These are phyloP conservation scores for Papilio glaucus DNA, from an alignment of 1,140 invertebrate species.

Conservation along the genomic window DNA sequence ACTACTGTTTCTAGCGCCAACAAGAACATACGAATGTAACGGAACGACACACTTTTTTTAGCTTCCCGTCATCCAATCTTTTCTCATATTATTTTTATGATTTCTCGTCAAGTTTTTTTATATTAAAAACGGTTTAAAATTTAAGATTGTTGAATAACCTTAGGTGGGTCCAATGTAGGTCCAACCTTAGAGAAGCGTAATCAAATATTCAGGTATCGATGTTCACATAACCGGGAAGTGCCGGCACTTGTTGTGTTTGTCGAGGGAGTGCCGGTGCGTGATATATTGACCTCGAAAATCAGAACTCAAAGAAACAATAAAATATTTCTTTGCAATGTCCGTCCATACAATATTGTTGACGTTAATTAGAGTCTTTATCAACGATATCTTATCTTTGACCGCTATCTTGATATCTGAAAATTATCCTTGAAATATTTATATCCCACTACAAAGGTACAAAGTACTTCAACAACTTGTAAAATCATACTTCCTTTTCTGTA, in stretches of 20 bases:
- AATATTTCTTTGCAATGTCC: background rate
- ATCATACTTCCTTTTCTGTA: background rate
- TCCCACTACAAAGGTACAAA: background rate
- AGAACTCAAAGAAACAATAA: slow-evolving; percentile 14
- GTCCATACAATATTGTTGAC: background rate
- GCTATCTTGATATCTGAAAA: background rate
- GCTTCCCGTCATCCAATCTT: slow-evolving; percentile 22
- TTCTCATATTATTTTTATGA: background rate
- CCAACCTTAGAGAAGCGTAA: slow-evolving; percentile 10
- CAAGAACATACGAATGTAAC: slow-evolving; percentile 56
- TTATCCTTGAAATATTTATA: slow-evolving; percentile 1
- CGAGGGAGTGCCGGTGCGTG: slow-evolving; percentile 66
- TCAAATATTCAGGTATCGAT: slow-evolving; percentile 36
- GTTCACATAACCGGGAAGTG: slow-evolving; percentile 20
- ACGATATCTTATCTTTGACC: slow-evolving; percentile 20
- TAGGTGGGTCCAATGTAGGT: background rate
- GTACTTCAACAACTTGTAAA: background rate
- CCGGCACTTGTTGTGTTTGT: slow-evolving; percentile 36
- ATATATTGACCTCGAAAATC: slow-evolving; percentile 50
- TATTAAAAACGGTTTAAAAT: background rate
- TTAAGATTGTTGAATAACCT: background rate
- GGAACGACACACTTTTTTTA: slow-evolving; percentile 28
- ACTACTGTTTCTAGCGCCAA: slow-evolving; percentile 66
- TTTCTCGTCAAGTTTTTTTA: background rate
- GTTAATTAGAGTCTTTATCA: slow-evolving; percentile 17